Evolutionary conservation across 2,797 vertebrate genomes (phyloP), one percentile per base, ranked within the genome.

Genomic region (Capromys pilorides): DNA sequence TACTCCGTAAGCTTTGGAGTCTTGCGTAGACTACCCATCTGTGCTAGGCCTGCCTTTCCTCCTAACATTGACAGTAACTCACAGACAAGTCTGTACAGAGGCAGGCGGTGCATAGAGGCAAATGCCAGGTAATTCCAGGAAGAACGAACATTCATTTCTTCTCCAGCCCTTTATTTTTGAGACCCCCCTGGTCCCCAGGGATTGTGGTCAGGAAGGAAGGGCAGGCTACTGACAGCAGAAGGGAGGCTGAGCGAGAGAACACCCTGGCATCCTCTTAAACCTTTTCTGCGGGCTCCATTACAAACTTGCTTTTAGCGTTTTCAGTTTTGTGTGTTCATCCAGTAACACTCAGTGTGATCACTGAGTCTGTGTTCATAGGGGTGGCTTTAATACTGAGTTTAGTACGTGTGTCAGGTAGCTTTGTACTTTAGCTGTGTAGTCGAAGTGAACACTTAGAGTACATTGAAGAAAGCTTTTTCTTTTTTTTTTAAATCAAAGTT

Each of bases 1-100:
- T 8, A 31, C n/a, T 69, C 91, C 49, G 69, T 71, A 88, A 93
- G 61, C 41, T 92, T 94, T 71, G 62, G 86, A 85, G 62, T 80
- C 84, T 39, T 87, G 59, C 59, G 26, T 26, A 59, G 36, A 4
- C 92, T 54, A 71, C 26, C 33, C 39, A 49, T 57, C 71, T 78
- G 7, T 87, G 83, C 86, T 64, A 81, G 59, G 26, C 49, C 93
- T 59, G 75, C 16, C 16, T 51, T 96, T 93, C 89, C 67, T 91
- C 13, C 10, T 61, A 88, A 61, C 22, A 31, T 91, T 73, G 69
- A 89, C 51, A 80, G 19, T 71, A 78, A 41, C 8, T 93, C 45
- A 66, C 54, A 83, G 61, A 19, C 93, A 81, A 92, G 64, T 92
- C 92, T 77, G 41, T 31, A 88, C 9, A 69, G 75, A 90, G 71